These are phyloP conservation scores for Rhinatrema bivittatum DNA, from an alignment of 2,797 vertebrate genomes.

Conservation along the genomic window DNA sequence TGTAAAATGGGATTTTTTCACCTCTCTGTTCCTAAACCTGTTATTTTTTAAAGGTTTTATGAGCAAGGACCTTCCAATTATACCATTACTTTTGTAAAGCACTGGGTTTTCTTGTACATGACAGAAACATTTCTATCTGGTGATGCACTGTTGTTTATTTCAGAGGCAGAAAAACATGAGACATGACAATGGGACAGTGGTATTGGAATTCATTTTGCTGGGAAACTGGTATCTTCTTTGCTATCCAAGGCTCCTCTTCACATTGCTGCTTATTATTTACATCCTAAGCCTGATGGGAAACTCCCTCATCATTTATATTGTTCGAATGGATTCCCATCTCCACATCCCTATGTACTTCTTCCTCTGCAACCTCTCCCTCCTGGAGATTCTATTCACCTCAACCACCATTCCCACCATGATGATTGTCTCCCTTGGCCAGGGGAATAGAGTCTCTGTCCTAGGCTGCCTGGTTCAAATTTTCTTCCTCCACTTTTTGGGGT, in stretches of 20 bases:
- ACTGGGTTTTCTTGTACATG: no score
- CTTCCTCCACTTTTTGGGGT: constrained; percentile 12
- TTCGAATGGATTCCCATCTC: not conserved
- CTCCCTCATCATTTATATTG: not conserved
- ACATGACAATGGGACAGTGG: no score
- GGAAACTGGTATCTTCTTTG: not conserved
- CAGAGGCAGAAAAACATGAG: no score
- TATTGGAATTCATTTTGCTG: no score
- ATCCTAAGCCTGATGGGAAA: constrained; percentile 1
- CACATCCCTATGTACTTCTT: constrained; percentile 8
- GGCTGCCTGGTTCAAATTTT: constrained; percentile 10
- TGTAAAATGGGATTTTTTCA: no score
- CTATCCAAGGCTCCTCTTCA: constrained; percentile 5
- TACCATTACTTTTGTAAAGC: no score
- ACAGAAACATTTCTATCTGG: no score
- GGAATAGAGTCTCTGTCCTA: constrained; percentile 5
- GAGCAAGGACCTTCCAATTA: no score
- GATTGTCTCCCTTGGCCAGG: constrained; percentile 6
- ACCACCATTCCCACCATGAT: constrained; percentile 10
- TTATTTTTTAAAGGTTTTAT: no score
- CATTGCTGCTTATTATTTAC: not conserved
- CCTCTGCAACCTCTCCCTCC: constrained; percentile 7
- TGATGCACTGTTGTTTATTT: no score
- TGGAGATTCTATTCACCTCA: constrained; percentile 13
- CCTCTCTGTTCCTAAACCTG: no score